Percentiles rank a stretch among this genome's conserved stretches.
Evolutionary conservation across 2,797 vertebrate species (phyloP).

Genomic region (Sebastes hubbsi): DNA sequence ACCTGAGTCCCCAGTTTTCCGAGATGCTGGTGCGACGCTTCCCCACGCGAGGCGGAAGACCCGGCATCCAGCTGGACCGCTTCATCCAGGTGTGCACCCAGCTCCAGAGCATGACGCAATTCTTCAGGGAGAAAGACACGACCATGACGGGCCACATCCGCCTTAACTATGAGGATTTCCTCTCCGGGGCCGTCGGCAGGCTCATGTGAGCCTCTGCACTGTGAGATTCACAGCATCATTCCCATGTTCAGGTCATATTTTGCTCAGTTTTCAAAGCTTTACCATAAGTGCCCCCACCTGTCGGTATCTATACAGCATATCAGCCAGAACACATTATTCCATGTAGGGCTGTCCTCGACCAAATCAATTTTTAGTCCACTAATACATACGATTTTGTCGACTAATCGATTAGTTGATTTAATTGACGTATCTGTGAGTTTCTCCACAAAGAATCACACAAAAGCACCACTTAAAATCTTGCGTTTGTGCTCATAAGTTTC

Average conservation of each 20-base stretch:
- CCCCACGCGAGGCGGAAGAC: slow-evolving; percentile 24
- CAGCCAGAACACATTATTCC: slow-evolving; percentile 12
- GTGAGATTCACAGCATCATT: slow-evolving; percentile 20
- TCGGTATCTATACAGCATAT: not conserved
- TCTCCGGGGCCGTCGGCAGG: slow-evolving; percentile 84
- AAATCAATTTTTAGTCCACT: too few relatives aligned
- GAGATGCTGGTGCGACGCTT: slow-evolving; percentile 86
- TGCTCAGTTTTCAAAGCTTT: not conserved
- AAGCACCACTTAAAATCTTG: too few relatives aligned
- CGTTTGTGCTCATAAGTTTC: too few relatives aligned
- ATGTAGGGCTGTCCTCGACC: too few relatives aligned
- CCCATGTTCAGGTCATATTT: slow-evolving; percentile 30
- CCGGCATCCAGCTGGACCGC: slow-evolving; percentile 90
- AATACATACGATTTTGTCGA: too few relatives aligned
- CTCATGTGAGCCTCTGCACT: slow-evolving; percentile 85
- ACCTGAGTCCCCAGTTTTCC: slow-evolving; percentile 93
- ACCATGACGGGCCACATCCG: slow-evolving; percentile 84
- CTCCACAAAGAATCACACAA: too few relatives aligned
- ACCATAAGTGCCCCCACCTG: slow-evolving; percentile 29
- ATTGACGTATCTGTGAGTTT: too few relatives aligned
- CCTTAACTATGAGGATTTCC: slow-evolving; percentile 94
- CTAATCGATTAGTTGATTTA: too few relatives aligned
- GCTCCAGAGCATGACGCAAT: slow-evolving; percentile 92
- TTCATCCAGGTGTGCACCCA: slow-evolving; percentile 97
- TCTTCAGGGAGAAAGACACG: slow-evolving; percentile 92